phyloP scores from a whole-genome alignment of 1,140 invertebrate species.

The Cotesia typhae region DNA sequence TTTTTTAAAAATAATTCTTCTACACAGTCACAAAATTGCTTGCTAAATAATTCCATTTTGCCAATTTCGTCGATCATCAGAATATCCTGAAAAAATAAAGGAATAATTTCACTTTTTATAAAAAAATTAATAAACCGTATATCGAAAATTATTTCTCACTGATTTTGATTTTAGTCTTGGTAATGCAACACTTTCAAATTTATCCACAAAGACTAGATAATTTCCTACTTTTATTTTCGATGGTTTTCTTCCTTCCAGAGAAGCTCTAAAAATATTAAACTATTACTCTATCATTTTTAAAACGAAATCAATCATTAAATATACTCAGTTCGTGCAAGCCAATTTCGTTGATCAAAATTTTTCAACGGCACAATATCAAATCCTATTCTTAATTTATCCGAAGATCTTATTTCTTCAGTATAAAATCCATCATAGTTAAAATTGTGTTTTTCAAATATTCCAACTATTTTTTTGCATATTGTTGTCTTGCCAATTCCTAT shows the following conservation, averaged over 20 bases:
- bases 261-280: slow-evolving; percentile 38
- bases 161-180: slow-evolving; percentile 55
- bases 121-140: neutral
- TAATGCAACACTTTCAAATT: slow-evolving; percentile 69
- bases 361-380: slow-evolving; percentile 71
- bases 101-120: slow-evolving; percentile 30
- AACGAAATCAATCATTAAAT: slow-evolving; percentile 6
- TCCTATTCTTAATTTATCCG: slow-evolving; percentile 64
- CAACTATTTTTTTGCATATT: slow-evolving; percentile 65
- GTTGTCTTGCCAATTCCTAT: slow-evolving; percentile 74
- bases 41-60: slow-evolving; percentile 75
- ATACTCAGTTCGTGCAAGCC: slow-evolving; percentile 67
- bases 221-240: slow-evolving; percentile 66
- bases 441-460: slow-evolving; percentile 53
- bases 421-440: slow-evolving; percentile 69
- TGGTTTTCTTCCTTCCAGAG: slow-evolving; percentile 39
- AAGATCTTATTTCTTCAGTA: slow-evolving; percentile 70
- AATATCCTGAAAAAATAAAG: slow-evolving; percentile 51
- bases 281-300: neutral
- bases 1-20: slow-evolving; percentile 52
- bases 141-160: slow-evolving; percentile 40
- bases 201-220: slow-evolving; percentile 68
- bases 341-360: slow-evolving; percentile 45
- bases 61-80: slow-evolving; percentile 74
- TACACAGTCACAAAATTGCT: slow-evolving; percentile 63